A percentile compares a stretch with the other conserved stretches of the same genome.
Conservation (phyloP, 2,113 vertebrate species). For the Dermatemys mawii region DNA sequence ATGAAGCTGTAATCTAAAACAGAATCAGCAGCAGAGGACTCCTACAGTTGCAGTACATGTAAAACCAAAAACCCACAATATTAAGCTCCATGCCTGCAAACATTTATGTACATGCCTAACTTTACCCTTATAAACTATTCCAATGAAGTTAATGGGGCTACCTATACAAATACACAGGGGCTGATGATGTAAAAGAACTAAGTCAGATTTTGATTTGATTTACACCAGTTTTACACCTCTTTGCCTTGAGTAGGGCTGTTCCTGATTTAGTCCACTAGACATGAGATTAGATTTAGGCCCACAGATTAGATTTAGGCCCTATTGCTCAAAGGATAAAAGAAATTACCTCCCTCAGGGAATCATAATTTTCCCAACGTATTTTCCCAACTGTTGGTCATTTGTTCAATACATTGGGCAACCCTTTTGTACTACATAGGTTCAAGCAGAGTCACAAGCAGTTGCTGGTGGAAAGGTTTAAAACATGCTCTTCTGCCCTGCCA, state of each 20-base stretch:
- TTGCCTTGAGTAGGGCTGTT: background rate
- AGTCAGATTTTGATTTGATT: background rate
- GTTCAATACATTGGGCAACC: background rate
- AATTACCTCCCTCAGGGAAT: background rate
- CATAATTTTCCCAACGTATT: background rate
- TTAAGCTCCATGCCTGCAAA: background rate
- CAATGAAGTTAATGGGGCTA: accelerated
- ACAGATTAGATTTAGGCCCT: background rate
- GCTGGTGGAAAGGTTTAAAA: background rate
- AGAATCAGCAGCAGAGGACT: background rate
- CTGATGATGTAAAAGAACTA: background rate
- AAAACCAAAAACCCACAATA: background rate
- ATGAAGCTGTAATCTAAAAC: background rate
- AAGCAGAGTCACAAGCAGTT: background rate
- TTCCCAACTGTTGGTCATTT: background rate
- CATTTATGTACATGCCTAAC: background rate
- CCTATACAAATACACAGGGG: background rate
- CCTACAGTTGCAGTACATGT: background rate
- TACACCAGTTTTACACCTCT: background rate
- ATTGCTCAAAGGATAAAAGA: background rate
- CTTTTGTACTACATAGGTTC: background rate
- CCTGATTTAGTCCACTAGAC: background rate
- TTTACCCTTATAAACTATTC: background rate
- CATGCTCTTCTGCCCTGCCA: background rate
- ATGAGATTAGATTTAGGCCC: background rate